These are phyloP conservation scores for Sorex fumeus DNA, from an alignment of 2,113 vertebrate species.

Conservation along the genomic window DNA sequence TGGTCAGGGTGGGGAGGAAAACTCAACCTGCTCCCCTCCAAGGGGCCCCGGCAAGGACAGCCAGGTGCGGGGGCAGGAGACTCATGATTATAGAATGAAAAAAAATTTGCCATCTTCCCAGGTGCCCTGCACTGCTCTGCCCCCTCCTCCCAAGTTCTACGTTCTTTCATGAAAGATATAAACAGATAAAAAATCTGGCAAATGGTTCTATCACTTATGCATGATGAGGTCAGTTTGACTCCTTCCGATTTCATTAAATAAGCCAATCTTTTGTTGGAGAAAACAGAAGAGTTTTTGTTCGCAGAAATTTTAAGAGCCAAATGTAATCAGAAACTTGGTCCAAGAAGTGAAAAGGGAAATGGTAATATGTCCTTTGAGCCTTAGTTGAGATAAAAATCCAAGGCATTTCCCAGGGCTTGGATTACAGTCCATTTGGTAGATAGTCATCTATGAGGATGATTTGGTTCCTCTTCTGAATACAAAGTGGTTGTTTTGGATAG, in stretches of 20 bases:
- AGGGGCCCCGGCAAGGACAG: too few relatives aligned
- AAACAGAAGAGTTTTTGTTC: conserved; percentile 74
- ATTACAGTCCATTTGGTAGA: conserved; percentile 64
- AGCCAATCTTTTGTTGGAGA: conserved; percentile 60
- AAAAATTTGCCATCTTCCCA: too few relatives aligned
- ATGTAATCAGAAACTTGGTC: conserved; percentile 75
- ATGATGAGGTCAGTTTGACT: not conserved
- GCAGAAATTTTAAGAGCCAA: conserved; percentile 61
- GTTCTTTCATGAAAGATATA: not conserved
- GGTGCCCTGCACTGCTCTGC: too few relatives aligned
- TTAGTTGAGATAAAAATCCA: conserved; percentile 62
- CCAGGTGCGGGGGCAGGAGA: too few relatives aligned
- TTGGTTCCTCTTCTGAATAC: conserved; percentile 40
- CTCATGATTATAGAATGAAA: too few relatives aligned
- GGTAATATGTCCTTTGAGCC: conserved; percentile 48
- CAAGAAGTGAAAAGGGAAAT: conserved; percentile 56
- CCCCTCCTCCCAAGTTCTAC: too few relatives aligned
- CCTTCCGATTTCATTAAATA: conserved; percentile 48
- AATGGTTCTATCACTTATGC: conserved; percentile 31
- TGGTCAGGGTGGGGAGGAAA: too few relatives aligned
- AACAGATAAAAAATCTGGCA: not conserved
- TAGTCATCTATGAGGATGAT: conserved; percentile 62
- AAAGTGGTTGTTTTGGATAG: conserved; percentile 47
- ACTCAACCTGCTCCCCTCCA: too few relatives aligned
- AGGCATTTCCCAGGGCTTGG: conserved; percentile 64